Conservation (phyloP, 2,797 vertebrate genomes). For the Enteromius afrohamiltoni region DNA sequence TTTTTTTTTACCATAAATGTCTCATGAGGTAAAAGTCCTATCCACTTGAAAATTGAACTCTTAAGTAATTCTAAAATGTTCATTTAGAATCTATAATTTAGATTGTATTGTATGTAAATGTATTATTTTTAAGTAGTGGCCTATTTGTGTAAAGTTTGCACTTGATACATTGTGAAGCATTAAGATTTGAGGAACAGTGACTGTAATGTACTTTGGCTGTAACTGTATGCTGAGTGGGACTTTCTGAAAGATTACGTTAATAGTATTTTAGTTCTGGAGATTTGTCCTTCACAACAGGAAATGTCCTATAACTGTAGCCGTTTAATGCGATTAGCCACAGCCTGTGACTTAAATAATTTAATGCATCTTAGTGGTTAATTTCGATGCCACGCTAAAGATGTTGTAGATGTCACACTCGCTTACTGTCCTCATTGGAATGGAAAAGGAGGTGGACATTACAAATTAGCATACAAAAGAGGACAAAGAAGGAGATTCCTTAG, state of each 20-base stretch:
- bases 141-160: neutral
- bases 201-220: neutral
- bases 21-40: neutral
- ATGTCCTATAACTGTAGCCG: slow-evolving; percentile 57
- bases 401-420: slow-evolving; percentile 71
- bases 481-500: slow-evolving; percentile 76
- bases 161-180: neutral
- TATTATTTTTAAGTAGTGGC: neutral
- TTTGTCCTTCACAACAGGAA: slow-evolving; percentile 69
- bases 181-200: neutral
- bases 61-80: neutral
- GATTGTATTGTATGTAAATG: neutral
- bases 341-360: slow-evolving; percentile 77
- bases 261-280: slow-evolving; percentile 58
- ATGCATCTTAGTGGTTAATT: slow-evolving; percentile 73
- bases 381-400: slow-evolving; percentile 61
- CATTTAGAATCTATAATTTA: neutral
- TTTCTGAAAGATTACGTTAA: slow-evolving; percentile 35
- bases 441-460: slow-evolving; percentile 67
- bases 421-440: slow-evolving; percentile 65
- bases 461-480: slow-evolving; percentile 73
- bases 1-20: neutral
- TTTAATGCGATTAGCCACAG: slow-evolving; percentile 77
- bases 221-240: neutral
- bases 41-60: neutral